These are phyloP conservation scores for Neopelma chrysocephalum DNA, from an alignment of 2,797 vertebrate genomes.

Conservation along the genomic window DNA sequence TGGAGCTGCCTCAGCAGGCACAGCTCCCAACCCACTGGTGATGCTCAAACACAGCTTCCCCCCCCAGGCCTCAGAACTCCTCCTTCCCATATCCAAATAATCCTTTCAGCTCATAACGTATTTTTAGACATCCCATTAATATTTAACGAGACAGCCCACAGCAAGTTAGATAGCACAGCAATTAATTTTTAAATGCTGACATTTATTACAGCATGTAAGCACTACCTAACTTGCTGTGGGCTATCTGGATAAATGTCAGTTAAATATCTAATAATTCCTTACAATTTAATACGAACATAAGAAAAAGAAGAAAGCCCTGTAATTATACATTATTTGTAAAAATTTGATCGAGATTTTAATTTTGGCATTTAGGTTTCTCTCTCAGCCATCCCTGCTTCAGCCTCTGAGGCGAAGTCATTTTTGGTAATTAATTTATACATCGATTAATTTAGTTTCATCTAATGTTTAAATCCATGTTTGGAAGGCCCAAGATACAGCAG, in stretches of 20 bases:
- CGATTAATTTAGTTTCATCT: conserved; percentile 60
- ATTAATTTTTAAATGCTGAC: conserved; percentile 69
- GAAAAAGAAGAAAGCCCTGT: not conserved
- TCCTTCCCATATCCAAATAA: conserved; percentile 54
- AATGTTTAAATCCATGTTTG: conserved; percentile 1
- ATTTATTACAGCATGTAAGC: conserved; percentile 68
- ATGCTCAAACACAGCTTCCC: not conserved
- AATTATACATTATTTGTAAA: conserved; percentile 65
- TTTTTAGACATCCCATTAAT: conserved; percentile 48
- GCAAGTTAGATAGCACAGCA: conserved; percentile 72
- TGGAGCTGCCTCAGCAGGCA: not conserved
- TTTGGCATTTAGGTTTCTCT: not conserved
- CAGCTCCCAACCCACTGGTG: fast-evolving
- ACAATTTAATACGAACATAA: conserved; percentile 46
- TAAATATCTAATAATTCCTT: conserved; percentile 65
- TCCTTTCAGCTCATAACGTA: conserved; percentile 51
- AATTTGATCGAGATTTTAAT: conserved; percentile 60
- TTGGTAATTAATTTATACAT: conserved; percentile 65
- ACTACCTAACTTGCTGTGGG: conserved; percentile 66
- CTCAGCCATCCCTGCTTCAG: not conserved
- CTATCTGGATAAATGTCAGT: conserved; percentile 74
- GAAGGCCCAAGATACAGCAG: not conserved
- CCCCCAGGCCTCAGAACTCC: not conserved
- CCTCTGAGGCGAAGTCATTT: conserved; percentile 45
- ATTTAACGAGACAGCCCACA: conserved; percentile 65